Evolutionary conservation across 2,797 vertebrate genomes (phyloP), one percentile per base, ranked within the genome.

Genomic region (Microctenopoma stevenorrisi): DNA sequence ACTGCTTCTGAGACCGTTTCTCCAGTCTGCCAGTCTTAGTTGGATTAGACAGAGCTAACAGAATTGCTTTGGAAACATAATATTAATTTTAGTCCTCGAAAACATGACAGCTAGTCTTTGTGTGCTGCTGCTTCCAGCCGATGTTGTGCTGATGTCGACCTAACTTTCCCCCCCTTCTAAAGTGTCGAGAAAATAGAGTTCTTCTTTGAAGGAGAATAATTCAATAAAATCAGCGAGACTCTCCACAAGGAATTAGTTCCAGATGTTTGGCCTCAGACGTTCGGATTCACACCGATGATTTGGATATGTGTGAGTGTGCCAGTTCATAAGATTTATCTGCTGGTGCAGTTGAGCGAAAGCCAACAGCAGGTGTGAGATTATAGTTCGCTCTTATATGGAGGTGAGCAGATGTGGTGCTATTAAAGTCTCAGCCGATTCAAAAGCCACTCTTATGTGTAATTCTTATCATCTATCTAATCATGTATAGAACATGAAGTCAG

Each of bases 311-410:
- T 22, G 44, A 30, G 48, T 64, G 70, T 72, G 65, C 42, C 70
- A 75, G 75, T 68, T 74, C 7, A 10, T 74, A 69, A 81, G 86
- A 89, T 84, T 87, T 86, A 88, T 82, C 82, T 83, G 76, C 79
- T 40, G 42, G 78, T 64, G 82, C 79, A 67, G 68, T 55, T 91
- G 91, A 85, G 74, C 16, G 74, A 87, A 79, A 73, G 80, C 75
- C 76, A 88, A 68, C 90, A 92, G 89, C 91, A 91, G 90, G 89
- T 91, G 91, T 86, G 87, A 90, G 88, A 90, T 93, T 89, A 90
- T 74, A 63, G 72, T 79, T 67, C 9, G 18, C 76, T 88, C 76
- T 82, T 80, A 64, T 83, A 89, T 83, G 72, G 67, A 85, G 78
- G 81, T 79, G 80, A 89, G 71, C 88, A 93, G 92, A 91, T 92